These are phyloP conservation scores for Centropyge bicolor DNA, from an alignment of 2,797 vertebrate species.

Conservation along the genomic window DNA sequence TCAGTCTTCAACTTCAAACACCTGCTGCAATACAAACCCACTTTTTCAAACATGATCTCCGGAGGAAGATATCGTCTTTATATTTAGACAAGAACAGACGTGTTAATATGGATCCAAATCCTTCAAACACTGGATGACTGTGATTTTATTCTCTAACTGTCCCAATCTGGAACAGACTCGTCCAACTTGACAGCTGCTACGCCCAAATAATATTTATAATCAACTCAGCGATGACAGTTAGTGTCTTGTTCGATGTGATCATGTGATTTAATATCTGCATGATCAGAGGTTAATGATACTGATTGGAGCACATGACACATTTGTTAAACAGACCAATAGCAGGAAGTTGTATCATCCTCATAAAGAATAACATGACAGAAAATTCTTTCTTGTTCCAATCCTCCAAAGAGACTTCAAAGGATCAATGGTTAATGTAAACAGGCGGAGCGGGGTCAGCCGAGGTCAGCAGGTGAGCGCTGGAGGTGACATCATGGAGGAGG, in stretches of 20 bases:
- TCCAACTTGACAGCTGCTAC: neutral
- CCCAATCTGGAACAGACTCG: neutral
- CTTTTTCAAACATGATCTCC: neutral
- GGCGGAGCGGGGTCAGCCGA: conserved; percentile 45
- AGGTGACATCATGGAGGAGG: conserved; percentile 74
- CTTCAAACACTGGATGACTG: neutral
- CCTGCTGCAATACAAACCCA: too few relatives aligned
- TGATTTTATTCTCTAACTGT: neutral
- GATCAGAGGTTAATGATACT: neutral
- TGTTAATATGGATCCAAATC: neutral
- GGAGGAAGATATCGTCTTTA: neutral
- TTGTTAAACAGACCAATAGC: neutral
- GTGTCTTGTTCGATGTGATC: neutral
- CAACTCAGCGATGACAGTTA: neutral
- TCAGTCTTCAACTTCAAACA: neutral
- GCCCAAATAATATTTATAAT: neutral
- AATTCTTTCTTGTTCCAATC: neutral
- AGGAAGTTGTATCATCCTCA: neutral
- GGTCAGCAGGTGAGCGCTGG: conserved; percentile 52
- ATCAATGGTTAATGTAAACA: conserved; percentile 30
- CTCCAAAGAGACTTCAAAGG: neutral
- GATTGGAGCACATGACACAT: neutral
- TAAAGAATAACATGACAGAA: neutral
- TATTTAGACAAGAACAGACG: neutral
- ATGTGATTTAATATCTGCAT: neutral